Conservation (phyloP, 2,113 vertebrate species). For the Lucifuga dentata region DNA sequence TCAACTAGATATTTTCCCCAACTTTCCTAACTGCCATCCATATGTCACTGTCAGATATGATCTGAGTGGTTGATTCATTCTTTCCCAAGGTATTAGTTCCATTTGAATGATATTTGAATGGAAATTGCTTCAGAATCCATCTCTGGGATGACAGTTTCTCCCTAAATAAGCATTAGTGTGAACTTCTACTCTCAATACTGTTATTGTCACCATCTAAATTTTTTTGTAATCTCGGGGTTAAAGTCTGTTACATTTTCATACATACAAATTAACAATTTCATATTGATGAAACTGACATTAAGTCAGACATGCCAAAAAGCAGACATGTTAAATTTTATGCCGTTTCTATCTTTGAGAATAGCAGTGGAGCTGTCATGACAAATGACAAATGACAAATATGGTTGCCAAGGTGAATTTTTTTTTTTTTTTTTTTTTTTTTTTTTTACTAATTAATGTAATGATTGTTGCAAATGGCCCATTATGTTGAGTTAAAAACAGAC, state of each 20-base stretch:
- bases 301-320: slow-evolving; percentile 13
- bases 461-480: slow-evolving; percentile 26
- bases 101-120: slow-evolving; percentile 73
- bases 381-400: slow-evolving; percentile 12
- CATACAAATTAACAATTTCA: slow-evolving; percentile 59
- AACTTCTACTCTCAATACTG: slow-evolving; percentile 24
- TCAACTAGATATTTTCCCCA: slow-evolving; percentile 35
- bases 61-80: slow-evolving; percentile 68
- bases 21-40: slow-evolving; percentile 45
- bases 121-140: slow-evolving; percentile 67
- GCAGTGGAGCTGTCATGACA: background rate
- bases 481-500: slow-evolving; percentile 1
- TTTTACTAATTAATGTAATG: slow-evolving; percentile 4
- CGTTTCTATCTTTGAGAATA: background rate
- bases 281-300: slow-evolving; percentile 39
- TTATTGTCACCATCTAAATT: slow-evolving; percentile 48
- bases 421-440: too few relatives aligned
- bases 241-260: slow-evolving; percentile 41
- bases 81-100: slow-evolving; percentile 70
- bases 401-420: slow-evolving; percentile 1
- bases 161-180: slow-evolving; percentile 43
- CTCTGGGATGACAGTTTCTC: slow-evolving; percentile 49
- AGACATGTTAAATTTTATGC: slow-evolving; percentile 13
- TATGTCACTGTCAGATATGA: slow-evolving; percentile 68
- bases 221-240: slow-evolving; percentile 56